A percentile compares a stretch with the other conserved stretches of the same genome.
These are phyloP conservation scores for Kradibia gibbosae DNA, from an alignment of 1,140 invertebrate genomes.

Conservation along the genomic window DNA sequence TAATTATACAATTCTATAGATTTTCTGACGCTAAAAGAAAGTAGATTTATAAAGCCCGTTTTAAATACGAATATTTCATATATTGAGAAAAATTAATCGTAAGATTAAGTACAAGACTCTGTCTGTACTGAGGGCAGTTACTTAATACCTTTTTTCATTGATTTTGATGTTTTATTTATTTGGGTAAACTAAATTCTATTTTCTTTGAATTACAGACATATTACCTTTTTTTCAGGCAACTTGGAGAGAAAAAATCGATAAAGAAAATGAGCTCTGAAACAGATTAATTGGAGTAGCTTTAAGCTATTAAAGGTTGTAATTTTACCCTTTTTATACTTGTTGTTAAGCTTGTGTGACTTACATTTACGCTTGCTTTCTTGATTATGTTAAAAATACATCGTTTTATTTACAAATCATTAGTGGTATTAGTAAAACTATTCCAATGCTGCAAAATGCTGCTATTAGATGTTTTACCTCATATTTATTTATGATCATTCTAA, in stretches of 20 bases:
- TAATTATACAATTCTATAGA: background rate
- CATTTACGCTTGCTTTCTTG: slow-evolving; percentile 25
- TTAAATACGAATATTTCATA: background rate
- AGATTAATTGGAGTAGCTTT: slow-evolving; percentile 40
- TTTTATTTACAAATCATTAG: slow-evolving; percentile 13
- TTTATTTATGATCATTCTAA: background rate
- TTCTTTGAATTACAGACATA: slow-evolving; percentile 24
- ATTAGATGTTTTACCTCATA: background rate
- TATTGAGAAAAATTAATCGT: background rate
- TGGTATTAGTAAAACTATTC: slow-evolving; percentile 5
- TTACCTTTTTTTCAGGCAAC: slow-evolving; percentile 44
- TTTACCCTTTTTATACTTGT: slow-evolving; percentile 34
- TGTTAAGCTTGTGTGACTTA: slow-evolving; percentile 28
- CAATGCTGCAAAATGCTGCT: no score
- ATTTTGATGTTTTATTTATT: slow-evolving; percentile 18
- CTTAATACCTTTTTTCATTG: background rate
- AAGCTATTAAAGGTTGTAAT: slow-evolving; percentile 46
- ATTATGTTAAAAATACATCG: slow-evolving; percentile 8
- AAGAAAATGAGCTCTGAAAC: slow-evolving; percentile 47
- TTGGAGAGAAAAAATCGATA: slow-evolving; percentile 44
- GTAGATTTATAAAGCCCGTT: background rate
- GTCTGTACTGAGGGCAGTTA: no score
- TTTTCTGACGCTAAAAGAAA: background rate
- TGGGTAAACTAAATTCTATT: slow-evolving; percentile 18
- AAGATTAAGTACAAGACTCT: background rate